Evolutionary conservation across 2,797 vertebrate species (phyloP).

Genomic region (Rousettus madagascariensis): DNA sequence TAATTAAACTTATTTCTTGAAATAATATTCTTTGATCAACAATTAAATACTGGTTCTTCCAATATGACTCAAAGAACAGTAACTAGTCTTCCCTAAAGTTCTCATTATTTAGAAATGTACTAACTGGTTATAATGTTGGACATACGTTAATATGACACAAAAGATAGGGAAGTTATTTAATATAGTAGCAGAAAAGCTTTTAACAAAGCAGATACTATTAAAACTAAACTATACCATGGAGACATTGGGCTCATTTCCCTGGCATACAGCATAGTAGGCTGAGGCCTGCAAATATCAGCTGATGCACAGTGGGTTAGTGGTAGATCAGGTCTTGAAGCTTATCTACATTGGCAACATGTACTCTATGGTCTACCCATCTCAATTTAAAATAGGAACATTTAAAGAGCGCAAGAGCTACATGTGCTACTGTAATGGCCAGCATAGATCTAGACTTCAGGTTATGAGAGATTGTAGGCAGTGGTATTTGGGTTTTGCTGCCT

Average conservation of each 20-base stretch:
- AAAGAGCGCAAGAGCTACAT: background rate
- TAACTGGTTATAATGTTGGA: background rate
- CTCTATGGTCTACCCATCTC: background rate
- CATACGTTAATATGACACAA: background rate
- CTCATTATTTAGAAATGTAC: constrained; percentile 16
- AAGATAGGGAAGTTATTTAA: background rate
- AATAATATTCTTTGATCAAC: background rate
- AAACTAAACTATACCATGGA: background rate
- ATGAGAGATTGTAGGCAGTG: background rate
- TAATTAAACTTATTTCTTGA: constrained; percentile 45
- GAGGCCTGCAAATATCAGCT: background rate
- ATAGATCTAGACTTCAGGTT: background rate
- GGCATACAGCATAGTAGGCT: background rate
- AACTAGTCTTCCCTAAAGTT: background rate
- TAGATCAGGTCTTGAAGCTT: background rate
- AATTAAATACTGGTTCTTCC: background rate
- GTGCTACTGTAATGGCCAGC: background rate
- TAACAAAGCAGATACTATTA: background rate
- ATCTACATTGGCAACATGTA: background rate
- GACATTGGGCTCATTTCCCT: background rate
- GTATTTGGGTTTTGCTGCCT: background rate
- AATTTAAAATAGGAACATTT: background rate
- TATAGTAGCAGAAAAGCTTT: background rate
- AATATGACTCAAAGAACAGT: background rate
- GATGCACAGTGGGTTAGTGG: background rate